phyloP scores from a whole-genome alignment of 2,113 vertebrate species.

The Lagopus leucura region DNA sequence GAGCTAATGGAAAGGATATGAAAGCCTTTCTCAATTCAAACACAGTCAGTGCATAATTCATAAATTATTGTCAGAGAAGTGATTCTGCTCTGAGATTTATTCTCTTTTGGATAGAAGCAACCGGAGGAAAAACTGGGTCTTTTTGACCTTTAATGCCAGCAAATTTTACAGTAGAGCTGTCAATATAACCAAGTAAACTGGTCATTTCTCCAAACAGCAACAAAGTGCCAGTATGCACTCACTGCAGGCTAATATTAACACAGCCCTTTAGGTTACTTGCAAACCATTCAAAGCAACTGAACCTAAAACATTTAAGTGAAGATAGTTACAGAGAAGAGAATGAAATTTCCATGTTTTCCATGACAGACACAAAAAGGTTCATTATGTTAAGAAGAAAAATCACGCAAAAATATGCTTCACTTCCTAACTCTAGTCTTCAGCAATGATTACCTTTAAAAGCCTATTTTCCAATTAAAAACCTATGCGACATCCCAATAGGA shows the following conservation, averaged over 20 bases:
- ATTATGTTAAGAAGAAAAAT: constrained; percentile 83
- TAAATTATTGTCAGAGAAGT: constrained; percentile 99
- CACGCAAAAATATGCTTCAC: constrained; percentile 67
- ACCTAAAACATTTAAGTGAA: constrained; percentile 67
- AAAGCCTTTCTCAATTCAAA: constrained; percentile 99
- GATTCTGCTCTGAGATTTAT: constrained; percentile 97
- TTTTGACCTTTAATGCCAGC: constrained; percentile 93
- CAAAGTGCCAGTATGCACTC: constrained; percentile 78
- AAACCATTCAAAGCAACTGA: constrained; percentile 72
- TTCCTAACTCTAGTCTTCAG: constrained; percentile 77
- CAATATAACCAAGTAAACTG: constrained; percentile 94
- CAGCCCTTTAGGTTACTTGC: constrained; percentile 77
- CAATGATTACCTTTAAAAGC: constrained; percentile 71
- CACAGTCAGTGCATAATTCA: constrained; percentile 98
- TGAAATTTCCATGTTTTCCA: constrained; percentile 75
- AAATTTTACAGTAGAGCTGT: constrained; percentile 96
- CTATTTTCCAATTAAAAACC: constrained; percentile 85
- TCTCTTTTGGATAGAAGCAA: constrained; percentile 88
- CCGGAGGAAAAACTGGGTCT: constrained; percentile 85
- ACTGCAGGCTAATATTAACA: constrained; percentile 84
- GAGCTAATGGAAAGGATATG: constrained; percentile 99
- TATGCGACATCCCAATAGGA: constrained; percentile 76
- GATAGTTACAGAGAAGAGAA: constrained; percentile 60
- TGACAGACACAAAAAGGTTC: constrained; percentile 84
- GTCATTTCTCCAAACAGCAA: constrained; percentile 86